Evolutionary conservation across 2,888 invertebrate species (phyloP).

Genomic region (Barypeithes pellucidus): DNA sequence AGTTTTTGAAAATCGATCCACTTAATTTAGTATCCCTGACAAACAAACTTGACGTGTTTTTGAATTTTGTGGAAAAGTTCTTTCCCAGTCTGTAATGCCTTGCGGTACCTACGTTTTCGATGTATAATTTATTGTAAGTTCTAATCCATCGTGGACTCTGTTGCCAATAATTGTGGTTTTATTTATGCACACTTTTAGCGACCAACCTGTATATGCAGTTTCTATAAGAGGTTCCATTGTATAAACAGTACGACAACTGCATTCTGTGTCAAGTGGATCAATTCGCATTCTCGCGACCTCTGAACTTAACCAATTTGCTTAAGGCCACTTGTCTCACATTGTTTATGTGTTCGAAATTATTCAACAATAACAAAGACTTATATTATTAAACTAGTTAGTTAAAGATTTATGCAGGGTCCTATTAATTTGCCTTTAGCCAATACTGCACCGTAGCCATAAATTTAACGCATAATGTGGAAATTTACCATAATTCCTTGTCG

Average conservation of each 20-base stretch:
- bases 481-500: background rate
- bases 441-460: no score
- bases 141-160: no score
- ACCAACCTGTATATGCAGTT: background rate
- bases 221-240: background rate
- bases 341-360: slow-evolving; percentile 10
- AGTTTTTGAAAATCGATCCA: no score
- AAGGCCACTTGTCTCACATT: slow-evolving; percentile 15
- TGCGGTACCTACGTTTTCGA: no score
- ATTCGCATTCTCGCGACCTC: slow-evolving; percentile 19
- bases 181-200: background rate
- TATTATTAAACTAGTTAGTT: slow-evolving; percentile 1
- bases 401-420: background rate
- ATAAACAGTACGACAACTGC: slow-evolving; percentile 12
- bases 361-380: slow-evolving; percentile 11
- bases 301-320: slow-evolving; percentile 24
- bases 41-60: no score
- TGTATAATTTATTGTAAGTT: no score
- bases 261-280: slow-evolving; percentile 21
- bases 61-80: no score
- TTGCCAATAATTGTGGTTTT: no score
- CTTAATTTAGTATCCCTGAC: no score
- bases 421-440: background rate
- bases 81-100: no score
- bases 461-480: no score